Evolutionary conservation across 2,113 vertebrate species (phyloP).

Genomic region (Tetraodon nigroviridis): DNA sequence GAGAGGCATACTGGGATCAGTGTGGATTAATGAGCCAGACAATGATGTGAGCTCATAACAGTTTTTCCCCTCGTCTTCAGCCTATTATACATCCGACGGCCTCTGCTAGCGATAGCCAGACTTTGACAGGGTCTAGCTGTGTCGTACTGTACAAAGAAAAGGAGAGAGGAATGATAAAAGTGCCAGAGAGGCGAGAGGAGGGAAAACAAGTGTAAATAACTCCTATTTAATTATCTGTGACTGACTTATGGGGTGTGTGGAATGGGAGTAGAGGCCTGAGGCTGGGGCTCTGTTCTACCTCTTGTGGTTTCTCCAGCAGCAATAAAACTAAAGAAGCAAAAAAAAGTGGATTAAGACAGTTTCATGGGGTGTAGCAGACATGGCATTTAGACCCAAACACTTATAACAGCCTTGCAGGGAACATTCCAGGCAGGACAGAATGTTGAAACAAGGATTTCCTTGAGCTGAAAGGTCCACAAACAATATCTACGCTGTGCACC

Average conservation of each 20-base stretch:
- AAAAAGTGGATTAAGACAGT: conserved; percentile 74
- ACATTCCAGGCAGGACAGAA: conserved; percentile 67
- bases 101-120: conserved; percentile 55
- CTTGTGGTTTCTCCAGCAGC: conserved; percentile 71
- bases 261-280: conserved; percentile 74
- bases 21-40: conserved; percentile 52
- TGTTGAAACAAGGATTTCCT: conserved; percentile 71
- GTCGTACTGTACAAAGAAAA: conserved; percentile 56
- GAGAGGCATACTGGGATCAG: conserved; percentile 31
- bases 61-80: conserved; percentile 29
- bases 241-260: conserved; percentile 81
- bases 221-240: conserved; percentile 80
- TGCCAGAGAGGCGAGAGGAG: conserved; percentile 63
- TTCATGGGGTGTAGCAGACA: conserved; percentile 80
- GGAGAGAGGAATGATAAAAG: conserved; percentile 65
- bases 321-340: conserved; percentile 65
- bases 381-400: conserved; percentile 69
- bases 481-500: conserved; percentile 59
- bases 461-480: conserved; percentile 69
- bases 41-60: conserved; percentile 57
- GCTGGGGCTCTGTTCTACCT: conserved; percentile 67
- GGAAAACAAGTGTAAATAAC: conserved; percentile 77
- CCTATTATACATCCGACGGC: conserved; percentile 44
- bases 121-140: conserved; percentile 55
- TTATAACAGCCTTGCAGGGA: conserved; percentile 67